Base-by-base conservation (phyloP, 2,888 invertebrate genomes). In the Neoaliturus tenellus region DNA sequence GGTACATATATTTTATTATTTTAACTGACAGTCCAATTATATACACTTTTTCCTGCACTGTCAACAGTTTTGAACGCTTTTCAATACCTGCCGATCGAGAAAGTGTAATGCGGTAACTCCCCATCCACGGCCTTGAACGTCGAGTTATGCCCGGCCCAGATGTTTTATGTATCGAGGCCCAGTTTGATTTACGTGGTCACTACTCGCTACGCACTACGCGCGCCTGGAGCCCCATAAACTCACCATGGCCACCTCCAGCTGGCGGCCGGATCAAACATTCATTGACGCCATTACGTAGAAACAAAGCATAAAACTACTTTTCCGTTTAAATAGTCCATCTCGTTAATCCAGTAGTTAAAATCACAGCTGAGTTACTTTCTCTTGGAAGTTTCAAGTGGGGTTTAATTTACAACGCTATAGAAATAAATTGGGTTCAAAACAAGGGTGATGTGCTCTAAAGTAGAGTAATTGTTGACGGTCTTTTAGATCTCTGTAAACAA, bases 321-420 rank as follows among this genome's bases (percentile, higher is more conserved):
- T 31, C 62, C 20, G 51, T 20, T 4, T 31, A 28, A 28, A 31
- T 6, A 23, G 31, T 62, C 14, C 14, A 55, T 14, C 62, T 62
- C 58, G 58, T 58, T 58, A 58, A 58, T 58, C 62, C 62, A 62
- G 31, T 14, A 62, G 62, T 62, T 28, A 62, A 62, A 23, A 55
- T 23, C 55, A 62, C 62, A 62, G 28, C 62, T 20, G 62, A 14
- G 14, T 31, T 20, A 62, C 62, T 62, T 62, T 62, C 62, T 62
- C 62, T 28, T 14, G 14, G 14, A 17, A 14, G n/a, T 10, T 62
- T 62, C 62, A 62, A 51, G 23, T 51, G 23, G 23, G 55, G 6
- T 31, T 62, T 28, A 62, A 10, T 62, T 62, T 62, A 62, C 31
- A 17, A 6, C 62, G 17, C 31, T 3, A 17, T 62, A 62, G 6